Evolutionary conservation across 2,113 vertebrate genomes (phyloP), one percentile per base, ranked within the genome.

Genomic region (Potamarius usumacintae): DNA sequence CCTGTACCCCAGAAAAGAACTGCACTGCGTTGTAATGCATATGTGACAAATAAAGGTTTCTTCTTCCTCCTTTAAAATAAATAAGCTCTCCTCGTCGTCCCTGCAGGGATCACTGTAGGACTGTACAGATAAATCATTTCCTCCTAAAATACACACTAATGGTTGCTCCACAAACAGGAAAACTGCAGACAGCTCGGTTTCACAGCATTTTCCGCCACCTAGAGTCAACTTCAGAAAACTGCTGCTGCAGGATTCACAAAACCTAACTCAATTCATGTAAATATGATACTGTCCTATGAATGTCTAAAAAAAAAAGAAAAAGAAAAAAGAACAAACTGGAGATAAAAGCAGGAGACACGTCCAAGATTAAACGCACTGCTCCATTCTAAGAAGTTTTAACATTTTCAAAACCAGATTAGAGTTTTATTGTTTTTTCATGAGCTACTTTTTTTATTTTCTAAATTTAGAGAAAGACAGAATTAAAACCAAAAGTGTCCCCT

Each of bases 71-170:
- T 42, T 42, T 42, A 42, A 71, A 71, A 71, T 34, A 27, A 71
- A 71, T 34, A 30, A 7, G 27, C 67, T 71, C 27, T 30, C 48
- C 34, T 74, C 48, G 34, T 48, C 20, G 71, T 34, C 72, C 42
- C 34, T 42, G 72, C 22, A 14, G 72, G 72, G 50, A 48, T 50
- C 18, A 12, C 72, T 50, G 18, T 25, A 76, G 42, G 72, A 78
- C 50, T 55, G 50, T 55, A 15, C 12, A 78, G 76, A 55, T 53
- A 17, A 78, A 78, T 78, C 12, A 27, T 27, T 27, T 55, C 50
- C 76, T 78, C 50, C 25, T 78, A 17, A 78, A 55, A 78, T 4
- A n/a, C 50, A 76, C 42, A 53, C 76, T 78, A 78, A 78, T 53
- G 52, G 50, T 30, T 78, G 76, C 76, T 55, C 50, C 2, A 2